phyloP scores from a whole-genome alignment of 2,113 vertebrate species.

The Apistogramma diplotaenia region DNA sequence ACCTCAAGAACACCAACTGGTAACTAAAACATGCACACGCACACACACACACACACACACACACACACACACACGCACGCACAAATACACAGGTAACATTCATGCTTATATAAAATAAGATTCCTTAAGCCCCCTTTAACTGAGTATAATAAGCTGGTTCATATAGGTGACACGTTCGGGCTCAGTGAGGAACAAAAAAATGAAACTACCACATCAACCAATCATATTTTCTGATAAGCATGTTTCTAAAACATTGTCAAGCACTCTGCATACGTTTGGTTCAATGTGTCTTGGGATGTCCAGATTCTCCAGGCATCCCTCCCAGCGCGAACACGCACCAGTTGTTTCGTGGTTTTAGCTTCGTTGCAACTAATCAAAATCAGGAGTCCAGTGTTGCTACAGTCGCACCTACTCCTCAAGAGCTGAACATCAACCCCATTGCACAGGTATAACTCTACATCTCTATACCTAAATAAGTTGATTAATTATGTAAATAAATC shows the following conservation, averaged over 20 bases:
- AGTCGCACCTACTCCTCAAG: slow-evolving; percentile 45
- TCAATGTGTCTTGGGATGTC: slow-evolving; percentile 3
- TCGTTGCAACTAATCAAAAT: slow-evolving; percentile 86
- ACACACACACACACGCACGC: too few relatives aligned
- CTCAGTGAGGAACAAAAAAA: not conserved
- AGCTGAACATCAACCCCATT: slow-evolving; percentile 83
- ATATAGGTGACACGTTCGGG: not conserved
- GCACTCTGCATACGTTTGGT: not conserved
- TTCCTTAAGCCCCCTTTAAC: not conserved
- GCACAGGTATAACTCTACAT: slow-evolving; percentile 77
- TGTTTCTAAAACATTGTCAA: not conserved
- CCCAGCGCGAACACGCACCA: slow-evolving; percentile 94
- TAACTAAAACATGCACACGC: slow-evolving; percentile 41
- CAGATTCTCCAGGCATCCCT: slow-evolving; percentile 94
- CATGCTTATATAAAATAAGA: not conserved
- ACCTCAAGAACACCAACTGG: slow-evolving; percentile 94
- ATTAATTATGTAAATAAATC: not conserved
- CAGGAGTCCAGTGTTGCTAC: slow-evolving; percentile 76
- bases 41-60: not conserved
- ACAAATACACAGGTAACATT: not conserved
- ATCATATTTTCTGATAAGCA: not conserved
- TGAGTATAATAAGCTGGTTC: not conserved
- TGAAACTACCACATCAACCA: not conserved
- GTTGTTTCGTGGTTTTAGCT: slow-evolving; percentile 95
- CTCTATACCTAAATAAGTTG: not conserved